Percentiles rank a stretch among this genome's conserved stretches.
These are phyloP conservation scores for Morinoia aosen DNA, from an alignment of 2,888 invertebrate species.

Conservation along the genomic window DNA sequence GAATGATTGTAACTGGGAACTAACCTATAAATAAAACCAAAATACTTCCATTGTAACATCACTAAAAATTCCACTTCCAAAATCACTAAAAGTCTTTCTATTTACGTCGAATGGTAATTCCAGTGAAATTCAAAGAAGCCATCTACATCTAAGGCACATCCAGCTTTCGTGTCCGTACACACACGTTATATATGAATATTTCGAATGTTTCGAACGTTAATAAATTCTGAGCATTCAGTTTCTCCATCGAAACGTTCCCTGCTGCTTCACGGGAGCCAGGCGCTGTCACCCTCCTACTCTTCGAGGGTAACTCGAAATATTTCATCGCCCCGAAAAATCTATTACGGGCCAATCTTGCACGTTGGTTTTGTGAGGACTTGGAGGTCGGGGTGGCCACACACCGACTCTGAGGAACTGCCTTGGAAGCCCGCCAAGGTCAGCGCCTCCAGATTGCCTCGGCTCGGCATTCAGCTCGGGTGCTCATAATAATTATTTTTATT, in stretches of 20 bases:
- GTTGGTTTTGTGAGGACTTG: neutral
- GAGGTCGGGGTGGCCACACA: neutral
- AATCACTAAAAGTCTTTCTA: neutral
- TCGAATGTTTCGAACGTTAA: neutral
- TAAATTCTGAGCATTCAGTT: neutral
- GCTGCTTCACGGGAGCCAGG: neutral
- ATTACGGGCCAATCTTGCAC: slow-evolving; percentile 4
- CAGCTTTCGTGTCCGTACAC: too few species aligned
- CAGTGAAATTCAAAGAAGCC: neutral
- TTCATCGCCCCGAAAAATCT: neutral
- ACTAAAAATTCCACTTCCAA: too few species aligned
- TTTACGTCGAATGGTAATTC: neutral
- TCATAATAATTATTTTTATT: slow-evolving; percentile 6
- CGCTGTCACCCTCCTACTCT: neutral
- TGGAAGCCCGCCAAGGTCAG: neutral
- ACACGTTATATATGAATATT: too few species aligned
- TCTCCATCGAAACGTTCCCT: neutral
- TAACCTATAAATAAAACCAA: neutral
- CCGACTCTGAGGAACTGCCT: neutral
- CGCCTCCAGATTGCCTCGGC: neutral
- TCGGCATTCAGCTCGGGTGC: neutral
- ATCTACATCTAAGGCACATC: neutral
- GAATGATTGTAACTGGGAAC: too few species aligned
- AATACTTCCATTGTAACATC: neutral
- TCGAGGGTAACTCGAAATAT: neutral